Evolutionary conservation across 1,140 invertebrate species (phyloP), one percentile per base, ranked within the genome.

Genomic region (Melipona quadrifasciata): DNA sequence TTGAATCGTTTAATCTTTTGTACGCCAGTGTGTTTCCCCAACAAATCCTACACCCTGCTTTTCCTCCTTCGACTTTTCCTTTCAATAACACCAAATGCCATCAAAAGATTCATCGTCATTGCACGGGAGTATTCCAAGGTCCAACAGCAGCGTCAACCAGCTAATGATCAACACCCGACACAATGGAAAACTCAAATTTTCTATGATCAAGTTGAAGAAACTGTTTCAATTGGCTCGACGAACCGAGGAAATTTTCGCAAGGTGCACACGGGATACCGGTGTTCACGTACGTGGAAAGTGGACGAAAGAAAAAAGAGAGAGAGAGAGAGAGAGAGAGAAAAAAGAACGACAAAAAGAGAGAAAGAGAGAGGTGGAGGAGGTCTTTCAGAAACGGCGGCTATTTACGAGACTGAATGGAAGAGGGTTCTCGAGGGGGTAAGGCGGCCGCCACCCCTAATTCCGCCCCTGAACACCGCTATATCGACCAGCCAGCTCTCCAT

Each of bases 391-490:
- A 87, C 86, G 89, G 85, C 83, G 78, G 87, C 92, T 93, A 92
- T 93, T 94, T 93, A 90, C 90, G 91, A 90, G 86, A 76, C 91
- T 92, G 90, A 93, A 93, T 92, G 92, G 90, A 91, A 92, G 91
- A 93, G 89, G 89, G 90, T 91, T 90, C 89, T 91, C 86, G 79
- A 86, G 74, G 87, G 71, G 85, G 87, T 55, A 84, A 64, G 74
- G 87, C 53, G 47, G 71, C 73, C 87, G 58, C 86, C 85, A 79
- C 87, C 87, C 75, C 78, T 80, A 74, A 68, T 80, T 80, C 80
- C 68, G 24, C 72, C 82, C 71, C 76, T 74, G 80, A 78, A 88
- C 86, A 82, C 78, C 91, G 88, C 85, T 92, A 92, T 92, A 93
- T 93, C 90, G 93, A 92, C 91, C 92, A 61, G 39, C 85, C 85